Percentiles rank a stretch among this genome's conserved stretches.
Conservation (phyloP, 2,888 invertebrate genomes). For the Polietes domitor region DNA sequence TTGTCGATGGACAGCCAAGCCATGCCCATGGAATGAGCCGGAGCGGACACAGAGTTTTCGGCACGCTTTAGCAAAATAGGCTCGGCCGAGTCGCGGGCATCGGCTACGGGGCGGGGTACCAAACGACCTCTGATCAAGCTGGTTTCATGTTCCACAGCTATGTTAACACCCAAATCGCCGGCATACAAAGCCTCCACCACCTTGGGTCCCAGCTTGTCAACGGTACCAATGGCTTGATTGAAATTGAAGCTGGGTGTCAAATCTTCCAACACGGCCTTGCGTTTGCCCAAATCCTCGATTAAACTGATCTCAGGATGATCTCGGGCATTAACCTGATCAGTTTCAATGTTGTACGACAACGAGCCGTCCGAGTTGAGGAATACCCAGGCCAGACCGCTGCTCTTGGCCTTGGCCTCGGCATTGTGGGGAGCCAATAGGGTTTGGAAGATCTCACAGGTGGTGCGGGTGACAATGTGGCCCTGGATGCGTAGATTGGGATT, state of each 20-base stretch:
- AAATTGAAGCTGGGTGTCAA: constrained; percentile 84
- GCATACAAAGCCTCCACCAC: constrained; percentile 91
- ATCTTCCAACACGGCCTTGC: constrained; percentile 88
- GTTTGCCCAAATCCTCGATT: constrained; percentile 87
- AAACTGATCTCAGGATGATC: constrained; percentile 86
- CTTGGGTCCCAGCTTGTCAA: constrained; percentile 89
- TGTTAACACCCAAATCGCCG: constrained; percentile 90
- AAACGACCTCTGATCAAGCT: constrained; percentile 86
- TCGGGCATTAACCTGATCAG: constrained; percentile 84
- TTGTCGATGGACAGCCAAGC: constrained; percentile 92
- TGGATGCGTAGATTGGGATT: constrained; percentile 85
- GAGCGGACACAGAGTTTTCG: constrained; percentile 81
- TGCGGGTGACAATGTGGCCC: constrained; percentile 88
- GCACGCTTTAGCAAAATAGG: constrained; percentile 86
- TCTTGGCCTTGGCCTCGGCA: constrained; percentile 80
- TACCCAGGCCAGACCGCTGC: constrained; percentile 89
- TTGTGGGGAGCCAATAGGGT: constrained; percentile 84
- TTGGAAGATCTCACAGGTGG: constrained; percentile 91
- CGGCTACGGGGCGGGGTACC: constrained; percentile 86
- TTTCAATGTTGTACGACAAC: constrained; percentile 88
- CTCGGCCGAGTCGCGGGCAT: constrained; percentile 86
- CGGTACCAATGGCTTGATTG: constrained; percentile 87
- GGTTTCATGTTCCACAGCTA: constrained; percentile 84
- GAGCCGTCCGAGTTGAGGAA: constrained; percentile 90
- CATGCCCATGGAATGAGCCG: constrained; percentile 83